Evolutionary conservation across 2,888 invertebrate species (phyloP).

Genomic region (Tortricodes alternella): DNA sequence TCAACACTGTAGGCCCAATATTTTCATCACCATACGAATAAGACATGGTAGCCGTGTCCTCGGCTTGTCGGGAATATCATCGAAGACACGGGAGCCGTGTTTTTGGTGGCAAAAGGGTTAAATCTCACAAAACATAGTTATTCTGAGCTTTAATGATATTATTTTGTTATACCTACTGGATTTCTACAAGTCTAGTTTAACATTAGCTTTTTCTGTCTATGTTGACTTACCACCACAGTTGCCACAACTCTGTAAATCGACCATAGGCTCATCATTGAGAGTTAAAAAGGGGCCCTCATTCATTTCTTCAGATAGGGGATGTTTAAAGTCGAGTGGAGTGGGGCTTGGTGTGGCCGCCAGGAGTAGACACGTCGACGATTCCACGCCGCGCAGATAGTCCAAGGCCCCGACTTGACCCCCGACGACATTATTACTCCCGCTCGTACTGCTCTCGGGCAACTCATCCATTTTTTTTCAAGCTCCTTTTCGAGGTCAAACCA

Average conservation of each 20-base stretch:
- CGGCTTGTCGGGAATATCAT: too few species aligned
- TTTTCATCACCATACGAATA: too few species aligned
- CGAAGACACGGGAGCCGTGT: too few species aligned
- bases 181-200: neutral
- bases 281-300: conserved; percentile 70
- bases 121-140: too few species aligned
- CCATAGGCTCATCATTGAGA: conserved; percentile 59
- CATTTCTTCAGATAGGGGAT: conserved; percentile 82
- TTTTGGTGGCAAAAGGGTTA: too few species aligned
- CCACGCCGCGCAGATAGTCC: conserved; percentile 82
- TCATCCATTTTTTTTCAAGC: conserved; percentile 63
- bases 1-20: too few species aligned
- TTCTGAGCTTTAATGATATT: too few species aligned
- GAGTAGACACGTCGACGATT: conserved; percentile 86
- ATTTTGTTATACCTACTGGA: too few species aligned
- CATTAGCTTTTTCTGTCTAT: too few species aligned
- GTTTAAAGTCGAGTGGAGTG: conserved; percentile 82
- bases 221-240: too few species aligned
- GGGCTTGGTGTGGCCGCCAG: conserved; percentile 84
- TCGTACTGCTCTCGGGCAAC: conserved; percentile 48
- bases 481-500: conserved; percentile 10
- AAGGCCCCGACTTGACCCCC: conserved; percentile 61
- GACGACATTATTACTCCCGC: conserved; percentile 45
- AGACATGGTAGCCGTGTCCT: too few species aligned
- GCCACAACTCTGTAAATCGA: conserved; percentile 63